Evolutionary conservation across 1,140 invertebrate genomes (phyloP), one percentile per base, ranked within the genome.

Genomic region (Euwallacea similis): DNA sequence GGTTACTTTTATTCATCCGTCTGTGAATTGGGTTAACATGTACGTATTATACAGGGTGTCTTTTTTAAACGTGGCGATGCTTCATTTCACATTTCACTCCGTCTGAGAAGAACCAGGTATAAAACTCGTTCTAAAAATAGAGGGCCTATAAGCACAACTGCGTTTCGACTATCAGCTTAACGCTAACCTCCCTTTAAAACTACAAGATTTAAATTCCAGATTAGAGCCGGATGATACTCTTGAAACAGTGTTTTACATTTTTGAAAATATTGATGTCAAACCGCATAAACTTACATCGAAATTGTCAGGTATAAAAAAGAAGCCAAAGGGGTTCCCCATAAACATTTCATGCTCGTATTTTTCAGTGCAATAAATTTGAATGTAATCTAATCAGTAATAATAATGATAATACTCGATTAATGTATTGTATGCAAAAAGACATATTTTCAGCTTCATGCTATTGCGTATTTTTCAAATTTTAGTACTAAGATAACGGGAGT

Each of bases 61-160:
- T 33, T 33, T 33, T 33, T 33, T 33, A 33, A 33, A 4, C 21
- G 21, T 4, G 21, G 21, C 21, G 1, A 33, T 33, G 21, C 21
- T 33, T 33, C 1, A 33, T 33, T 33, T 33, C 21, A 33, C 21
- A 33, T 33, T 33, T 33, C 21, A 33, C 21, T 33, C 21, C 4
- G 21, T 33, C 21, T 33, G 21, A 33, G 21, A 33, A 58, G 13
- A 58, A 7, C 10, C 61, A 63, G 61, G 61, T 63, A 50, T 63
- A 63, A 63, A 63, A 67, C 65, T 67, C 15, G 55, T 58, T 67
- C 65, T 67, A 67, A 67, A 67, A 67, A 67, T 67, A 67, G 65
- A 59, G 55, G 65, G 65, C 16, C 42, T 61, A 42, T 11, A 8
- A 53, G 21, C 42, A 41, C 65, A 67, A 53, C 33, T 67, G 65